Evolutionary conservation across 2,888 invertebrate genomes (phyloP).

Genomic region (Sesamia inferens): DNA sequence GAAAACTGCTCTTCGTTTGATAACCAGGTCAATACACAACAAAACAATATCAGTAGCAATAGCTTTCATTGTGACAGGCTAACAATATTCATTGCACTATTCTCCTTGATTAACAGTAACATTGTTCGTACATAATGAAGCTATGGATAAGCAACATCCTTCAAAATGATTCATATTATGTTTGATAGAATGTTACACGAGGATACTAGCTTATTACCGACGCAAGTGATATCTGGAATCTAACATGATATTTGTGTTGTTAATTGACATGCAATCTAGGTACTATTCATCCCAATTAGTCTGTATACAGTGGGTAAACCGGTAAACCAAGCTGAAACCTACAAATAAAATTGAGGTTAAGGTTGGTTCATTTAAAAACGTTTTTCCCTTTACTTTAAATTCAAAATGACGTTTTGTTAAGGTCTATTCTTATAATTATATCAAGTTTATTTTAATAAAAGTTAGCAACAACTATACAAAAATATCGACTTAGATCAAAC

Average conservation of each 20-base stretch:
- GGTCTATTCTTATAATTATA: background rate
- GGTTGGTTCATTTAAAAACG: background rate
- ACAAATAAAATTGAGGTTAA: background rate
- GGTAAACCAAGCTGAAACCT: background rate
- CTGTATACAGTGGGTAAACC: too few relatives aligned
- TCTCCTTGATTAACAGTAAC: too few relatives aligned
- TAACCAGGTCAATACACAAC: background rate
- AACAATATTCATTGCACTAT: too few relatives aligned
- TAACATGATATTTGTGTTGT: background rate
- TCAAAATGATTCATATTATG: too few relatives aligned
- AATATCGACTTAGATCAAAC: constrained; percentile 26
- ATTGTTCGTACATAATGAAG: too few relatives aligned
- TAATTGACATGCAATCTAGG: background rate
- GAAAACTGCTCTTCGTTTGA: background rate
- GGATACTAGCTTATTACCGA: background rate
- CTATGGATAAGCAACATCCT: too few relatives aligned
- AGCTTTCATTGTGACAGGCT: too few relatives aligned
- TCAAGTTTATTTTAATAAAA: background rate
- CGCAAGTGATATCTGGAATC: background rate
- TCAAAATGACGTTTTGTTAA: background rate
- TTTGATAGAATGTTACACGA: too few relatives aligned
- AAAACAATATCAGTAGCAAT: too few relatives aligned
- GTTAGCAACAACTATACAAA: constrained; percentile 1
- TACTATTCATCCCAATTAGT: constrained; percentile 1
- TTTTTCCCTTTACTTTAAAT: background rate